Evolutionary conservation across 2,113 vertebrate genomes (phyloP).

Genomic region (Heterocephalus glaber): DNA sequence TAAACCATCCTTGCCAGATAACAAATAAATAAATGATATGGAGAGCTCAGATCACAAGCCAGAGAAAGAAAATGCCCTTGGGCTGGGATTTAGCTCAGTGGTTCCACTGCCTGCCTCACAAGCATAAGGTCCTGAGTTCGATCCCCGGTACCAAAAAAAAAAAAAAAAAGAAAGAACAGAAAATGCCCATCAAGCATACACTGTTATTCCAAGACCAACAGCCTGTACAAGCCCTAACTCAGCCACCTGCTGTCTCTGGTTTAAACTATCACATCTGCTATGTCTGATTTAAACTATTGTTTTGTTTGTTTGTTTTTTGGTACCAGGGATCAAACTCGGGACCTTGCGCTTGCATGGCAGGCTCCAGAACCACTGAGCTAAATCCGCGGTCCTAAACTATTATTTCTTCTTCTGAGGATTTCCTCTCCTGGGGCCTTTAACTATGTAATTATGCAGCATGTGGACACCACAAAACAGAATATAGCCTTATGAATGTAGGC

Average conservation of each 20-base stretch:
- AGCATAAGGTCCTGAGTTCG: no score
- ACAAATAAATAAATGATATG: not conserved
- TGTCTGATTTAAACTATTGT: not conserved
- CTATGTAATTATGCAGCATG: not conserved
- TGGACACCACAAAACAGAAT: constrained; percentile 33
- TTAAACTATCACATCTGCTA: not conserved
- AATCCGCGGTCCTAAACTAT: no score
- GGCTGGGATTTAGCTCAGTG: no score
- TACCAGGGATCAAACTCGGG: no score
- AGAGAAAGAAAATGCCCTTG: constrained; percentile 11
- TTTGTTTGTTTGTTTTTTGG: no score
- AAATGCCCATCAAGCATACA: not conserved
- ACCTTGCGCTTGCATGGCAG: no score
- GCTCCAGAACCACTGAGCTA: no score
- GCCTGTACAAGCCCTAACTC: not conserved
- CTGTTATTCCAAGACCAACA: no score
- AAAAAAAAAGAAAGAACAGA: constrained; percentile 46
- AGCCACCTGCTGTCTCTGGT: not conserved
- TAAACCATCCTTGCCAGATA: constrained; percentile 11
- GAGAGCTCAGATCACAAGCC: not conserved
- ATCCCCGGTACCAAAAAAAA: no score
- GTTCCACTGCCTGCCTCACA: no score
- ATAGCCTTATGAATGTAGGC: constrained; percentile 30
- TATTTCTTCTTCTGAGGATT: not conserved
- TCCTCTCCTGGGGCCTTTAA: constrained; percentile 20